Evolutionary conservation across 2,888 invertebrate genomes (phyloP).

Genomic region (Hofmannophila pseudospretella): DNA sequence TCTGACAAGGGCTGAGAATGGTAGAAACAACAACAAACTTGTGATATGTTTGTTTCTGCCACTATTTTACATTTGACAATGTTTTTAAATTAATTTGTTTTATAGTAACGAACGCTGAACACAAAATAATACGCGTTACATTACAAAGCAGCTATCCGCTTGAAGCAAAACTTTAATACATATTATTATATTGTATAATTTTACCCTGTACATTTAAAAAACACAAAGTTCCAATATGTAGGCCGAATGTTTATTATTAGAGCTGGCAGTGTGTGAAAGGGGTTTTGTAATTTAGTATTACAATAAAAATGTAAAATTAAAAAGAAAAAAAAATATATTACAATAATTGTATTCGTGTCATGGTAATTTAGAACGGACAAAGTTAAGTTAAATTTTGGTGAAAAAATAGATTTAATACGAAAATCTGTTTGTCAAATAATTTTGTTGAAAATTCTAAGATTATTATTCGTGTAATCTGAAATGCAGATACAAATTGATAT

Average conservation of each 20-base stretch:
- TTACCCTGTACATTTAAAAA: conserved; percentile 60
- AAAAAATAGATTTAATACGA: too few relatives aligned
- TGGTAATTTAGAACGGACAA: too few relatives aligned
- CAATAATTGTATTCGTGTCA: too few relatives aligned
- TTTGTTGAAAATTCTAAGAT: too few relatives aligned
- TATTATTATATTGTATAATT: conserved; percentile 29
- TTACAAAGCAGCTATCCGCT: conserved; percentile 22
- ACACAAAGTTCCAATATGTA: conserved; percentile 14
- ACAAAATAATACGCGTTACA: conserved; percentile 4
- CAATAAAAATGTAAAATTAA: too few relatives aligned
- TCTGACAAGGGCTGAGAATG: too few relatives aligned
- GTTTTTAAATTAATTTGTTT: conserved; percentile 1
- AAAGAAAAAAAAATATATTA: not conserved
- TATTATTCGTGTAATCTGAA: too few relatives aligned
- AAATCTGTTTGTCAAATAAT: too few relatives aligned
- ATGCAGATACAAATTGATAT: too few relatives aligned
- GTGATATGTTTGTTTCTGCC: conserved; percentile 9
- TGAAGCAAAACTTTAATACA: conserved; percentile 25
- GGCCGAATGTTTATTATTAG: conserved; percentile 24
- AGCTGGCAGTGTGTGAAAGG: conserved; percentile 12
- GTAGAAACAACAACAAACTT: conserved; percentile 7
- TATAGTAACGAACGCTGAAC: not conserved
- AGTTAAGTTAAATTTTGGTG: too few relatives aligned
- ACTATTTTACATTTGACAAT: conserved; percentile 4
- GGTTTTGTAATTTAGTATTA: too few relatives aligned